Conservation (phyloP, 2,888 invertebrate species). For the Melanophora roralis region DNA sequence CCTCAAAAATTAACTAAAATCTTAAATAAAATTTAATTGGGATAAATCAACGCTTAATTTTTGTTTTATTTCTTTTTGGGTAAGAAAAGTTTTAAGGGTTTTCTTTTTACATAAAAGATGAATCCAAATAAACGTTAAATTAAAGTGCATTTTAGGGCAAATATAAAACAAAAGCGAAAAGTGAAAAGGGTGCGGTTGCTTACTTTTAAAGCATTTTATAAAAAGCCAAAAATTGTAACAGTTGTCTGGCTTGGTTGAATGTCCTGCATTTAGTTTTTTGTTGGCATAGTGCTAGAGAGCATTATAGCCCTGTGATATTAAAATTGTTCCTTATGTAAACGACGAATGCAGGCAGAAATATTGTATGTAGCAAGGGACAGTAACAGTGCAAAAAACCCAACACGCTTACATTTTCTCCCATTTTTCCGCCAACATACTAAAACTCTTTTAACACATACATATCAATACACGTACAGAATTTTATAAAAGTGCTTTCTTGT, state of each 20-base stretch:
- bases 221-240: constrained; percentile 39
- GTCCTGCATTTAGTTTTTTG: not conserved
- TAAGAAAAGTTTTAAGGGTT: constrained; percentile 1
- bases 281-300: not conserved
- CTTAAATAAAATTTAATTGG: no score
- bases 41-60: no score
- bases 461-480: no score
- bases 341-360: constrained; percentile 30
- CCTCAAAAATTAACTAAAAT: no score
- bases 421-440: no score
- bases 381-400: not conserved
- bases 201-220: constrained; percentile 13
- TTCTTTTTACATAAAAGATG: not conserved
- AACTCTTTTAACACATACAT: no score
- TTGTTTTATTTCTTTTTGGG: not conserved
- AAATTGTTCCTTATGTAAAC: not conserved
- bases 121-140: constrained; percentile 24
- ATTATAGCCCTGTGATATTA: not conserved
- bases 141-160: constrained; percentile 24
- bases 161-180: not conserved
- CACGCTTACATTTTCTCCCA: not conserved
- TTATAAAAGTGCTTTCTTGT: no score
- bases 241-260: constrained; percentile 22
- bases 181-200: constrained; percentile 52
- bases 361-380: no score